phyloP scores from a whole-genome alignment of 2,888 invertebrate species.

The Homarus gammarus region DNA sequence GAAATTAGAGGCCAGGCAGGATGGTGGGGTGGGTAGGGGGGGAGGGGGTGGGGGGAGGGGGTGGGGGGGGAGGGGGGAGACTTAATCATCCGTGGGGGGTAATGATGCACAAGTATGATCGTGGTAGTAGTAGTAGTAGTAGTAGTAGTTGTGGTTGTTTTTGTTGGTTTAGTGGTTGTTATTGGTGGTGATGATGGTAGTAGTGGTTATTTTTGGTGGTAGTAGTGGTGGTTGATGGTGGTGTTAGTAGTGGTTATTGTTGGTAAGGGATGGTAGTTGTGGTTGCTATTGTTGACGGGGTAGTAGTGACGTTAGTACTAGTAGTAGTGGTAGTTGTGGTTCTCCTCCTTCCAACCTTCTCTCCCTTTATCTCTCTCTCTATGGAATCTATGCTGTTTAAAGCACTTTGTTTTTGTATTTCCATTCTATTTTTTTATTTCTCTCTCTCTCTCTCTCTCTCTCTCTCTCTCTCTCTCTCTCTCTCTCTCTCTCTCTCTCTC shows the following conservation, averaged over 20 bases:
- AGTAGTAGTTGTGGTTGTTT: background rate
- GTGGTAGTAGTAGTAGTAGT: background rate
- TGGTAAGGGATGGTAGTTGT: background rate
- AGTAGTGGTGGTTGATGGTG: background rate
- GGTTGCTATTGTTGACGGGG: background rate
- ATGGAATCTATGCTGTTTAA: no score
- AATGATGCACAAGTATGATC: background rate
- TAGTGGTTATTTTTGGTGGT: background rate
- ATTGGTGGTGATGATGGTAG: background rate
- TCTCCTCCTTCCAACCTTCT: no score
- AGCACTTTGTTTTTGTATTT: background rate
- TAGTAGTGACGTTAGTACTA: background rate
- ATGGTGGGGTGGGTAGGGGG: background rate
- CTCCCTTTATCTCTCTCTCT: background rate
- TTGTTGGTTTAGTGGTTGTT: background rate
- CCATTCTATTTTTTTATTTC: background rate
- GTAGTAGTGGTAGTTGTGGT: background rate
- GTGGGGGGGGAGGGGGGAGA: background rate
- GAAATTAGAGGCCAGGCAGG: slow-evolving; percentile 34
- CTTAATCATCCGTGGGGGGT: background rate
- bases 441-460: slow-evolving; percentile 7
- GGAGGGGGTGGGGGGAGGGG: background rate
- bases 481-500: background rate
- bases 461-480: slow-evolving; percentile 21
- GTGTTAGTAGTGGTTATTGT: background rate